These are phyloP conservation scores for Acanthis flammea DNA, from an alignment of 2,797 vertebrate genomes.

Conservation along the genomic window DNA sequence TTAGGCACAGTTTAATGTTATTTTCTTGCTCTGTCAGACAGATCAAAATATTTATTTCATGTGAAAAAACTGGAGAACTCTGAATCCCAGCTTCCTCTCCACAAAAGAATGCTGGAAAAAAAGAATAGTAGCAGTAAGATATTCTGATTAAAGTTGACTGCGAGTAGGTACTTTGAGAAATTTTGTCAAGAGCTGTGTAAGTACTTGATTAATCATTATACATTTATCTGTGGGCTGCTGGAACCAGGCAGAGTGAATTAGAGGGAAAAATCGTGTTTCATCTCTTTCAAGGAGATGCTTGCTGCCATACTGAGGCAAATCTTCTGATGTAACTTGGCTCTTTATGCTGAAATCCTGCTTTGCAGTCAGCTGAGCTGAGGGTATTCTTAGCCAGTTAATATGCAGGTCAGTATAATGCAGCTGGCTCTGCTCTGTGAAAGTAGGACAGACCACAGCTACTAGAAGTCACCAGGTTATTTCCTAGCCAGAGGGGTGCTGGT, in stretches of 20 bases:
- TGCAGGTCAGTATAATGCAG: slow-evolving; percentile 14
- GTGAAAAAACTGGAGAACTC: slow-evolving; percentile 69
- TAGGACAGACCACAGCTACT: not conserved
- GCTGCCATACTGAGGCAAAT: slow-evolving; percentile 19
- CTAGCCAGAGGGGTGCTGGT: not conserved
- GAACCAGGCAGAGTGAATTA: not conserved
- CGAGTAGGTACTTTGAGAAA: not conserved
- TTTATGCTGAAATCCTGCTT: slow-evolving; percentile 40
- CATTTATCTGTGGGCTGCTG: slow-evolving; percentile 2
- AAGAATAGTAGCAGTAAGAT: not conserved
- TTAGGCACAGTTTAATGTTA: slow-evolving; percentile 81
- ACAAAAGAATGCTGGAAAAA: slow-evolving; percentile 62
- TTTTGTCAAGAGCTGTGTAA: slow-evolving; percentile 9
- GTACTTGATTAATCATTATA: slow-evolving; percentile 17
- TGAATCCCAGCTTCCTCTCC: slow-evolving; percentile 80
- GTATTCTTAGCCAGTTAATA: slow-evolving; percentile 37
- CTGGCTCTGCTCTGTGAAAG: slow-evolving; percentile 25
- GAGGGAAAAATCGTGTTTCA: not conserved
- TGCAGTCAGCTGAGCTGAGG: slow-evolving; percentile 20
- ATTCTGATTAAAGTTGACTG: slow-evolving; percentile 23
- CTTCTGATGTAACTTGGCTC: slow-evolving; percentile 28
- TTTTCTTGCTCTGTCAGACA: slow-evolving; percentile 81
- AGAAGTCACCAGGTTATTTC: not conserved
- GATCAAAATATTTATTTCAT: slow-evolving; percentile 68
- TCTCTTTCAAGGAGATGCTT: slow-evolving; percentile 29